phyloP scores from a whole-genome alignment of 2,888 invertebrate genomes.

The Philopedon plagiatum region DNA sequence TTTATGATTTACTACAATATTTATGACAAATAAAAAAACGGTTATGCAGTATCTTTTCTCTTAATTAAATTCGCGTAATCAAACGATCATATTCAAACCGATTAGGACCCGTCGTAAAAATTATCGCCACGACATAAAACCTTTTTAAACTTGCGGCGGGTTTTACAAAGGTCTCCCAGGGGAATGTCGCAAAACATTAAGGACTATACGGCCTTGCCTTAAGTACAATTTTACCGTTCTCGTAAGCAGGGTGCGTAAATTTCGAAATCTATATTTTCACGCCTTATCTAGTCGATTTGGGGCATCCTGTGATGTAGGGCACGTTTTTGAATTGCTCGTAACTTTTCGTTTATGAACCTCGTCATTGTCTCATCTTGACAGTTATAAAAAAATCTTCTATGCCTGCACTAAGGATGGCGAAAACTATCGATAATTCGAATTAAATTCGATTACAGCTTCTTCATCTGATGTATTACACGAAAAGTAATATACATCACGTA shows the following conservation, averaged over 20 bases:
- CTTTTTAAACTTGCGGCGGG: slow-evolving; percentile 4
- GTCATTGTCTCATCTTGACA: background rate
- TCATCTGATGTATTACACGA: too few relatives aligned
- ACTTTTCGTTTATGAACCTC: background rate
- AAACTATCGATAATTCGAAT: too few relatives aligned
- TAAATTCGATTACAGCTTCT: too few relatives aligned
- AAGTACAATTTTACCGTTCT: background rate
- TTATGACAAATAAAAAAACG: too few relatives aligned
- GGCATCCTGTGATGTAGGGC: background rate
- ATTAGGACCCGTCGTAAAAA: background rate
- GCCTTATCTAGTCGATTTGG: background rate
- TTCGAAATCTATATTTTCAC: background rate
- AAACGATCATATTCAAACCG: background rate
- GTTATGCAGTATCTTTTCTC: background rate
- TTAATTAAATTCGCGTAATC: background rate
- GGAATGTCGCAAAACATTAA: slow-evolving; percentile 5
- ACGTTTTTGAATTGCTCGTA: background rate
- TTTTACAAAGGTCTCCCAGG: background rate
- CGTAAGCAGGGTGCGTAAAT: background rate
- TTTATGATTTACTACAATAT: too few relatives aligned
- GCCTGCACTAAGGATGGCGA: too few relatives aligned
- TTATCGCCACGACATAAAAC: slow-evolving; percentile 1
- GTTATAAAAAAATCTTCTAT: background rate
- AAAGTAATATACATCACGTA: too few relatives aligned
- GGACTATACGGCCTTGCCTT: background rate